Percentiles rank a stretch among this genome's conserved stretches.
Conservation (phyloP, 53 echinoderm and acorn worm genomes). For the Apostichopus leukothele region DNA sequence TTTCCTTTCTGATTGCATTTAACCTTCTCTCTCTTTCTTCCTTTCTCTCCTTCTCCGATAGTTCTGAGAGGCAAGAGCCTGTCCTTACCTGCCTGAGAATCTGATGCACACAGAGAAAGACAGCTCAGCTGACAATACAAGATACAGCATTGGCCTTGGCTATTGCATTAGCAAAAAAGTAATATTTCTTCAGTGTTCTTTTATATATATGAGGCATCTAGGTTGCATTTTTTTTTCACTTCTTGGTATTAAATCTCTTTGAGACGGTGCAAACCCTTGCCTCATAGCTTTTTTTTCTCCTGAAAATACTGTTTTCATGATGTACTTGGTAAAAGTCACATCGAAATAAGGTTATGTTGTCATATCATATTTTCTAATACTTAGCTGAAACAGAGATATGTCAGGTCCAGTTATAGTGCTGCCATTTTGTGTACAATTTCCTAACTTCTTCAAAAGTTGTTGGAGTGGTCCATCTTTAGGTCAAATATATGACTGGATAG, state of each 20-base stretch:
- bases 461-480: too few relatives aligned
- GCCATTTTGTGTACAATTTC: too few relatives aligned
- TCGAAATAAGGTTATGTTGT: too few relatives aligned
- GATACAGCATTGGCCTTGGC: conserved; percentile 8
- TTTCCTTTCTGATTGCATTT: background rate
- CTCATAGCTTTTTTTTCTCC: background rate
- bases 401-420: too few relatives aligned
- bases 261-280: background rate
- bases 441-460: too few relatives aligned
- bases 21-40: background rate
- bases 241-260: background rate
- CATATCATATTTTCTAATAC: too few relatives aligned
- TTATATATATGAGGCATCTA: background rate
- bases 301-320: background rate
- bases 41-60: conserved; percentile 48
- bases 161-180: background rate
- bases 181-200: conserved; percentile 14
- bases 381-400: too few relatives aligned
- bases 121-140: background rate
- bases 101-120: background rate
- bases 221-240: background rate
- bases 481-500: too few relatives aligned
- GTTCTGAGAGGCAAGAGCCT: conserved; percentile 95
- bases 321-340: too few relatives aligned
- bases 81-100: conserved; percentile 92